These are phyloP conservation scores for Gerris lacustris DNA, from an alignment of 2,888 invertebrate species.

Conservation along the genomic window DNA sequence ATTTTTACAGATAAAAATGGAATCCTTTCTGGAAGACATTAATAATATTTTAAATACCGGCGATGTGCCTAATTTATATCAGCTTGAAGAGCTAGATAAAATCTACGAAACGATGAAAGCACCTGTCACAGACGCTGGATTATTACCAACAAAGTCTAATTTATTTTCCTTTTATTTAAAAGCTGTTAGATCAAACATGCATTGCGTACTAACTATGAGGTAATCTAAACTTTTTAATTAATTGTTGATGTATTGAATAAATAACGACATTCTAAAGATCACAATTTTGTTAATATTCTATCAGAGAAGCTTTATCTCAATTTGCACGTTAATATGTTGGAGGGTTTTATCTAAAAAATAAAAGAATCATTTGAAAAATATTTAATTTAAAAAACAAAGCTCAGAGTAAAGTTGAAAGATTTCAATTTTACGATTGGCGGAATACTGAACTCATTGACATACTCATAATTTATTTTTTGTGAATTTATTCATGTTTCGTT, in stretches of 20 bases:
- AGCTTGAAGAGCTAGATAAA: conserved; percentile 64
- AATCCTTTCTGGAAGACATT: conserved; percentile 74
- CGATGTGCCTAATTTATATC: conserved; percentile 79
- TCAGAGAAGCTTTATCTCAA: neutral
- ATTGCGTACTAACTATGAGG: conserved; percentile 64
- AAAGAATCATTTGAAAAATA: no score
- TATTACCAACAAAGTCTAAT: conserved; percentile 70
- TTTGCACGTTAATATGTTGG: neutral
- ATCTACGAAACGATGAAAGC: conserved; percentile 63
- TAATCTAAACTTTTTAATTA: conserved; percentile 29
- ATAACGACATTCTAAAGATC: neutral
- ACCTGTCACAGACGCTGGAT: conserved; percentile 57
- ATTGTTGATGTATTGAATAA: neutral
- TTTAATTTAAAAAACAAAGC: no score
- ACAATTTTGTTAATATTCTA: neutral
- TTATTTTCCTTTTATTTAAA: conserved; percentile 72
- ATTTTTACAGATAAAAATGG: conserved; percentile 60
- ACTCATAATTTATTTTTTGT: no score
- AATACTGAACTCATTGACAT: no score
- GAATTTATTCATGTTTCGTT: no score
- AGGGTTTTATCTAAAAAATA: neutral
- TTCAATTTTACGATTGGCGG: no score
- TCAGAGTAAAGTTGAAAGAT: no score
- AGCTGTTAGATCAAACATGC: conserved; percentile 65
- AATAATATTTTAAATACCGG: conserved; percentile 80